A percentile compares a stretch with the other conserved stretches of the same genome.
Conservation (phyloP, 2,113 vertebrate species). For the Peucedramus taeniatus region DNA sequence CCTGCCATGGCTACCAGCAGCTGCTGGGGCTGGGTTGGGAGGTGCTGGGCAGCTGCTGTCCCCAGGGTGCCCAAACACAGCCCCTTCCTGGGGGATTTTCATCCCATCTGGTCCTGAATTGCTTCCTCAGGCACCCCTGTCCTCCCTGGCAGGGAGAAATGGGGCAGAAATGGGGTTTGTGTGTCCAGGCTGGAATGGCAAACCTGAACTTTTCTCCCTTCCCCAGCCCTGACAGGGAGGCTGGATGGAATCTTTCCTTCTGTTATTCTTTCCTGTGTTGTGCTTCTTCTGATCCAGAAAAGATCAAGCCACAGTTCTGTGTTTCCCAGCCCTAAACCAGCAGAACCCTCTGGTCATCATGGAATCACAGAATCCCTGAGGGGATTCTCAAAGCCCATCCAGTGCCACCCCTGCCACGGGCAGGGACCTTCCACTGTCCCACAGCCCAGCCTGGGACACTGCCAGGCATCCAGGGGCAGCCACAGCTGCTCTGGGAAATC, state of each 20-base stretch:
- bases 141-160: no score
- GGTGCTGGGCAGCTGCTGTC: neutral
- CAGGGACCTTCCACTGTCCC: neutral
- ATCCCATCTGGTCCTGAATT: neutral
- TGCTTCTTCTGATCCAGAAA: neutral
- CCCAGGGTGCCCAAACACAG: neutral
- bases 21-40: neutral
- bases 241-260: neutral
- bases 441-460: neutral
- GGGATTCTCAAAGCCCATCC: neutral
- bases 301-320: neutral
- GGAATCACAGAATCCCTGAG: neutral
- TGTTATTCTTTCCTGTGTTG: neutral
- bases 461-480: neutral
- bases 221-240: neutral
- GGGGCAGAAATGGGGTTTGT: no score
- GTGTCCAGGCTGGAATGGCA: neutral
- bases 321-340: neutral
- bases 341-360: neutral
- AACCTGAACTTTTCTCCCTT: neutral
- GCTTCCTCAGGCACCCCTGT: neutral
- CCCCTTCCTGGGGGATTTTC: neutral
- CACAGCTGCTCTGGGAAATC: neutral
- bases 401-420: neutral
- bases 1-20: neutral